Percentiles rank a stretch among this genome's conserved stretches.
phyloP scores from a whole-genome alignment of 2,797 vertebrate genomes.

The Enteromius treurensis region DNA sequence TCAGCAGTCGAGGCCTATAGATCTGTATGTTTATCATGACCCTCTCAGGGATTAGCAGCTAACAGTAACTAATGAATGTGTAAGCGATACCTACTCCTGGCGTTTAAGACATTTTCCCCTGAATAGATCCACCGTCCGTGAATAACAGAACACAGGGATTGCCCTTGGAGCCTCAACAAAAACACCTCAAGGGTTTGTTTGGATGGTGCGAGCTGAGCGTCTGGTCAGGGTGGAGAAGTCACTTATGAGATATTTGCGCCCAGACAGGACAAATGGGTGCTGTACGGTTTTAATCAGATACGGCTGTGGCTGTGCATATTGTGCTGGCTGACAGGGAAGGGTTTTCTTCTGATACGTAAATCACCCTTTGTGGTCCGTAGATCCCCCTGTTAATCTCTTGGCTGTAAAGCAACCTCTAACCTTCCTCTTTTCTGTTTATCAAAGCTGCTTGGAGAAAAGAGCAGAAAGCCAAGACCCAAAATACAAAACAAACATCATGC shows the following conservation, averaged over 20 bases:
- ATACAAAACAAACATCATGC: constrained; percentile 6
- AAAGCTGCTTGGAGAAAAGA: neutral
- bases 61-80: constrained; percentile 50
- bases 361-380: constrained; percentile 61
- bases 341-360: constrained; percentile 61
- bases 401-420: constrained; percentile 21
- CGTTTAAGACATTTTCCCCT: constrained; percentile 51
- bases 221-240: constrained; percentile 57
- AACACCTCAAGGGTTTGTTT: constrained; percentile 76
- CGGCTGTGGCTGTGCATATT: constrained; percentile 45
- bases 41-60: constrained; percentile 43
- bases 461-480: constrained; percentile 13
- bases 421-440: constrained; percentile 19
- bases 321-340: constrained; percentile 26
- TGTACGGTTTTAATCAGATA: constrained; percentile 46
- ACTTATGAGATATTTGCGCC: constrained; percentile 60
- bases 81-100: constrained; percentile 53
- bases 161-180: constrained; percentile 67
- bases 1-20: neutral
- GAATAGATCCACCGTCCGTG: constrained; percentile 57
- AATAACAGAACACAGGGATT: constrained; percentile 64
- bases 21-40: constrained; percentile 50
- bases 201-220: constrained; percentile 60
- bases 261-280: constrained; percentile 48
- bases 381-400: neutral